Conservation (phyloP, 2,888 invertebrate genomes). For the Drosophila lacicola region DNA sequence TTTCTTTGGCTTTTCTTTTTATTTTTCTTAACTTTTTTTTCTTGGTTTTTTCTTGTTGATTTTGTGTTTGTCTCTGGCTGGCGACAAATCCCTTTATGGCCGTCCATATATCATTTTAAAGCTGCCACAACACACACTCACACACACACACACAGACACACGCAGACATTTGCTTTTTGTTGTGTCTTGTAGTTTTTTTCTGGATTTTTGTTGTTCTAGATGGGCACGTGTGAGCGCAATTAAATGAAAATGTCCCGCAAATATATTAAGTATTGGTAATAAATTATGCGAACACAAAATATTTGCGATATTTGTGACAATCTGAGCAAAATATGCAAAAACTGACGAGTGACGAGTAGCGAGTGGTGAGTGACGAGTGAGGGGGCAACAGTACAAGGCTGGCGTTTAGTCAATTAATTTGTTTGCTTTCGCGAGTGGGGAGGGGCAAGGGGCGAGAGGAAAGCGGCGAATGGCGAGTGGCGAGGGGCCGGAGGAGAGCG, state of each 20-base stretch:
- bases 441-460: background rate
- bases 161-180: background rate
- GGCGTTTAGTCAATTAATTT: conserved; percentile 63
- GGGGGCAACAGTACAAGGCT: background rate
- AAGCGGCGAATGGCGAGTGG: background rate
- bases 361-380: background rate
- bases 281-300: conserved; percentile 62
- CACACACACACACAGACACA: conserved; percentile 7
- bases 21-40: conserved; percentile 5
- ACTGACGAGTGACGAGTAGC: background rate
- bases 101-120: conserved; percentile 68
- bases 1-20: conserved; percentile 24
- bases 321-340: conserved; percentile 9
- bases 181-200: conserved; percentile 14
- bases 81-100: conserved; percentile 73
- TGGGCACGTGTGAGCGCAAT: conserved; percentile 75
- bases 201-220: conserved; percentile 13
- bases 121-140: conserved; percentile 41
- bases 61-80: conserved; percentile 31
- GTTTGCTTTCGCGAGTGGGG: conserved; percentile 43
- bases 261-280: conserved; percentile 76
- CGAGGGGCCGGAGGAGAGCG: too few species aligned
- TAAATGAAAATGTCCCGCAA: conserved; percentile 55
- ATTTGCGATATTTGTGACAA: conserved; percentile 38
- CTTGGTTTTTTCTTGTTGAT: conserved; percentile 5